A percentile compares a stretch with the other conserved stretches of the same genome.
Conservation (phyloP, 53 echinoderm and acorn worm species). For the Actinopyga echinites region DNA sequence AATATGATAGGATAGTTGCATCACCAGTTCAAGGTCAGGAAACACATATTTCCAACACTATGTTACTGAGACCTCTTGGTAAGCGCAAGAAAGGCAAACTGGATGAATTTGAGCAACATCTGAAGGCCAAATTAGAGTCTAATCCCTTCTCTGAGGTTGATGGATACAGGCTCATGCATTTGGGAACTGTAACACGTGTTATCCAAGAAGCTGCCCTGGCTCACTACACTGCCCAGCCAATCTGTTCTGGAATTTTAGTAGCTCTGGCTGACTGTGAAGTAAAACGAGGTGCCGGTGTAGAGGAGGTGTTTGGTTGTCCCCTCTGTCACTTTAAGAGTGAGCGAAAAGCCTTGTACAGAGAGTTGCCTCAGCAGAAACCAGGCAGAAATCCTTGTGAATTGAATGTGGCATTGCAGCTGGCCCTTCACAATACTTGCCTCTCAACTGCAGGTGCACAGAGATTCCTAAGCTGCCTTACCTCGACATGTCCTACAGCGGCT, state of each 20-base stretch:
- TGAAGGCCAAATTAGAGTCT: no score
- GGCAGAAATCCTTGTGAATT: background rate
- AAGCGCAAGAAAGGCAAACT: no score
- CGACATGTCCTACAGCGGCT: background rate
- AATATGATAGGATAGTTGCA: no score
- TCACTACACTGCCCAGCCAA: background rate
- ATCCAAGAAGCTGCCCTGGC: background rate
- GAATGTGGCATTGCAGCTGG: background rate
- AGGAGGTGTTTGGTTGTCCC: background rate
- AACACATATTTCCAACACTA: no score
- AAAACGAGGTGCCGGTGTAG: background rate
- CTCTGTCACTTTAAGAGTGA: background rate
- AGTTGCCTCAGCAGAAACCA: background rate
- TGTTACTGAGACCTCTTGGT: no score
- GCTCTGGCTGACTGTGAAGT: background rate
- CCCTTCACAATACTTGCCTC: background rate
- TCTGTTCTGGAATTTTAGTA: background rate
- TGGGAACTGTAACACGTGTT: no score
- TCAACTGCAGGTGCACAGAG: background rate
- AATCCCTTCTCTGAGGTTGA: no score
- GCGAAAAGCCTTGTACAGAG: background rate
- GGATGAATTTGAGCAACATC: no score
- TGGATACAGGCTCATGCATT: no score
- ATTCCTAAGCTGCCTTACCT: background rate
- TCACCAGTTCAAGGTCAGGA: no score